Evolutionary conservation across 2,888 invertebrate genomes (phyloP).

Genomic region (Scaptomyza flava): DNA sequence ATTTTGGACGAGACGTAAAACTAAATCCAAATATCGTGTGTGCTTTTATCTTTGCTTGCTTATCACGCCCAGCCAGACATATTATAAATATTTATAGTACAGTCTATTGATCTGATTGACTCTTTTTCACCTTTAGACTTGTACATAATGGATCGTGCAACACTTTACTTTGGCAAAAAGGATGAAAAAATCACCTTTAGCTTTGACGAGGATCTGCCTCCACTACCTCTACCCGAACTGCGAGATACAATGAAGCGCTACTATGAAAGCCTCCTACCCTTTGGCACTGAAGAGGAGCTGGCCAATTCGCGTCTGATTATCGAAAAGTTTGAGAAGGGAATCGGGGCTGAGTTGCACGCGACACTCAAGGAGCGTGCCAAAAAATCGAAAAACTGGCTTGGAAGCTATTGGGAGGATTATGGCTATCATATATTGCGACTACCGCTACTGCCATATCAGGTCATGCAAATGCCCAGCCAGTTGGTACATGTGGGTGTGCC

Average conservation of each 20-base stretch:
- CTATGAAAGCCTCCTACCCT: conserved; percentile 85
- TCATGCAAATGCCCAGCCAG: conserved; percentile 84
- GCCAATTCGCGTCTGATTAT: conserved; percentile 84
- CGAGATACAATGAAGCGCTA: conserved; percentile 86
- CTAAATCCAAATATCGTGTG: conserved; percentile 3
- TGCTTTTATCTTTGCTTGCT: conserved; percentile 8
- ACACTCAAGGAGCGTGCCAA: conserved; percentile 84
- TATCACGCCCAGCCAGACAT: conserved; percentile 3
- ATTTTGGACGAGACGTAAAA: conserved; percentile 46
- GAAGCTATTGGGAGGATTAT: conserved; percentile 86
- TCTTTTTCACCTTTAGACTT: background rate
- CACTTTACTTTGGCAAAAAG: conserved; percentile 75
- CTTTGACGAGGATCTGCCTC: conserved; percentile 85
- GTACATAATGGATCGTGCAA: conserved; percentile 81
- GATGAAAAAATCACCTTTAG: conserved; percentile 85
- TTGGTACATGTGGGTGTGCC: conserved; percentile 75
- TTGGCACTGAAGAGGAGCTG: conserved; percentile 84
- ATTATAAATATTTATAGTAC: background rate
- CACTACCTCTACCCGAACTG: conserved; percentile 86
- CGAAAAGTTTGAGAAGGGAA: conserved; percentile 85
- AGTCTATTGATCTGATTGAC: conserved; percentile 16
- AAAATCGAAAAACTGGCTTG: conserved; percentile 86
- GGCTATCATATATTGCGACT: conserved; percentile 85
- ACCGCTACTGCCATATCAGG: conserved; percentile 85
- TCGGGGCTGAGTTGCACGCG: conserved; percentile 85